phyloP scores from a whole-genome alignment of 2,113 vertebrate genomes.

The Semnornis frantzii region DNA sequence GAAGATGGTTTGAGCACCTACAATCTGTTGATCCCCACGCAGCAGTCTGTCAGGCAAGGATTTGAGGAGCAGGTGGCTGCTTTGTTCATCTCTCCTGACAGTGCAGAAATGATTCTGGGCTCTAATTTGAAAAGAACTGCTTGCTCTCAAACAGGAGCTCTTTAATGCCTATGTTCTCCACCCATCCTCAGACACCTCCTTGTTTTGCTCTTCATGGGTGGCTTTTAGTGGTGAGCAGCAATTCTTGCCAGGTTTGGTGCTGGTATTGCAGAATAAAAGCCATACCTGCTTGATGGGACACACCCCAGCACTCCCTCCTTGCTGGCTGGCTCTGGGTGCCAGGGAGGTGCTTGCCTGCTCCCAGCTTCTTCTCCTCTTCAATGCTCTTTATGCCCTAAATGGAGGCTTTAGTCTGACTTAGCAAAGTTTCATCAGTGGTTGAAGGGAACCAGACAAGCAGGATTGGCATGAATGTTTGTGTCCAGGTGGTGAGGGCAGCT shows the following conservation, averaged over 20 bases:
- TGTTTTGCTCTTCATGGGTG: not conserved
- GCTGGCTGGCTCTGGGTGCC: accelerated
- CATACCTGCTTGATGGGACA: not conserved
- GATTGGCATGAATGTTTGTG: not conserved
- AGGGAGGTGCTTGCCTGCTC: not conserved
- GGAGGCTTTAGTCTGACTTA: not conserved
- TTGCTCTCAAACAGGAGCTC: not conserved
- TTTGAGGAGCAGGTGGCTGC: not conserved
- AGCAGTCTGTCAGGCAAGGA: not conserved
- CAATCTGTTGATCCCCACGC: not conserved
- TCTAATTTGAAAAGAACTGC: not conserved
- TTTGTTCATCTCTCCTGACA: not conserved
- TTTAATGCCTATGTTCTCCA: not conserved
- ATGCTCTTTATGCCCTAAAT: not conserved
- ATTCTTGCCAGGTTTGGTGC: not conserved
- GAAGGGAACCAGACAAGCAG: not conserved
- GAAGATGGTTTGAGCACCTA: not conserved
- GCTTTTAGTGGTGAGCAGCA: not conserved
- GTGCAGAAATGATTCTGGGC: not conserved
- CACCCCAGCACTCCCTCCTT: not conserved
- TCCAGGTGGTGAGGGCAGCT: not conserved
- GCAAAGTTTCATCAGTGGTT: not conserved
- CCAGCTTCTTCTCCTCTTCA: not conserved
- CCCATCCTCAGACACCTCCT: not conserved
- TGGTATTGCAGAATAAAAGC: not conserved